phyloP scores from a whole-genome alignment of 2,797 vertebrate species.

The Coracias cyanogaster region DNA sequence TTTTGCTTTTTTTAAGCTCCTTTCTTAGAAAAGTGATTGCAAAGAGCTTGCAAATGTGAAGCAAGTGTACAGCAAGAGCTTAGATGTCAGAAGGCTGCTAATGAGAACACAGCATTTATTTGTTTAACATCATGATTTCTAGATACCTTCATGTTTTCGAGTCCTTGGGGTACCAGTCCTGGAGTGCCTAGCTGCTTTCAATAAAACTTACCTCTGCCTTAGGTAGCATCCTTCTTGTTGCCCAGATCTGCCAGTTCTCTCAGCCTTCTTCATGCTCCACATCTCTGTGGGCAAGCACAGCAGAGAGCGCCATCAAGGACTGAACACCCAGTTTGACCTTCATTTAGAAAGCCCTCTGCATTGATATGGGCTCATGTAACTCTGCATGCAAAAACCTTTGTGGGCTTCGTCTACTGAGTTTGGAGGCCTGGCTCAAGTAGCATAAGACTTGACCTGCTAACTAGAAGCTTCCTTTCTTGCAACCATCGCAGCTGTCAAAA shows the following conservation, averaged over 20 bases:
- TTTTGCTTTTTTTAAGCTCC: background rate
- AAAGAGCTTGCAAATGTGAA: background rate
- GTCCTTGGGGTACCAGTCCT: background rate
- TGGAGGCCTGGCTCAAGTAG: background rate
- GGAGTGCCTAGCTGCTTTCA: background rate
- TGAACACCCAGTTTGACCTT: background rate
- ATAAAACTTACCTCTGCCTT: background rate
- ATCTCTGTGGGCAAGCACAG: background rate
- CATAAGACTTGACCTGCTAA: background rate
- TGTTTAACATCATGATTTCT: background rate
- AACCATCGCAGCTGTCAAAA: background rate
- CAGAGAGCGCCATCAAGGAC: fast-evolving
- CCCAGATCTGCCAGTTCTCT: fast-evolving
- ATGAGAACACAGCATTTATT: background rate
- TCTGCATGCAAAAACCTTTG: background rate
- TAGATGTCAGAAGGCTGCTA: background rate
- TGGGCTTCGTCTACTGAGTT: background rate
- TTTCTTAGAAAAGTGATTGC: background rate
- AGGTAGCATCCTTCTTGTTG: background rate
- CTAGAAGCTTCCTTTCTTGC: background rate
- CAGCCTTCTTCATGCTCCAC: fast-evolving
- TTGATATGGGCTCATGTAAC: fast-evolving
- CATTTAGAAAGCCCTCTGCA: background rate
- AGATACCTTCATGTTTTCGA: background rate
- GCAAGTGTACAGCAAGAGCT: background rate